Conservation (phyloP, 2,888 invertebrate genomes). For the Hipparchia sbordonii region DNA sequence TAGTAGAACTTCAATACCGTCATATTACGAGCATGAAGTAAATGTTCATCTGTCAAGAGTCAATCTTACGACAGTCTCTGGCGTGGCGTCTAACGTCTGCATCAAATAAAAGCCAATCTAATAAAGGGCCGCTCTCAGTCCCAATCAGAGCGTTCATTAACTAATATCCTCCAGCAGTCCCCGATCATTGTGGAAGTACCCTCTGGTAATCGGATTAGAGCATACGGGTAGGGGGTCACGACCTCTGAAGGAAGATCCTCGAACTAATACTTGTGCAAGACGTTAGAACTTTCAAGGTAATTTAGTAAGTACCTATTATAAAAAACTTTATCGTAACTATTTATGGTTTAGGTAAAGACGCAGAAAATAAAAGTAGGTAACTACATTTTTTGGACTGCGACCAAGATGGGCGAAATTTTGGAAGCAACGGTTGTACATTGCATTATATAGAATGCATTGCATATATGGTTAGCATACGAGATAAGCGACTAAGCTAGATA, state of each 20-base stretch:
- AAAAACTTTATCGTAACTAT: too few relatives aligned
- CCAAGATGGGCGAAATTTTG: too few relatives aligned
- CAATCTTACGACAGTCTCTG: neutral
- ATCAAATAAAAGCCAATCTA: conserved; percentile 24
- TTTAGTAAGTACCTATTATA: neutral
- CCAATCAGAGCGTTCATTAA: conserved; percentile 42
- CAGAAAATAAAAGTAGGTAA: too few relatives aligned
- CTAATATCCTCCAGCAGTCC: conserved; percentile 38
- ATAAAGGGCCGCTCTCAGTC: conserved; percentile 31
- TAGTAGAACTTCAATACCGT: too few relatives aligned
- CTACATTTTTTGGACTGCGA: too few relatives aligned
- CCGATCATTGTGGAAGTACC: conserved; percentile 37
- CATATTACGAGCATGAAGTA: neutral
- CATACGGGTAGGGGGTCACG: conserved; percentile 56
- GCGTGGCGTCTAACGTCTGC: conserved; percentile 17
- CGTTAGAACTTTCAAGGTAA: neutral
- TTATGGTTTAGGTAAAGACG: too few relatives aligned
- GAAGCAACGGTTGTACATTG: too few relatives aligned
- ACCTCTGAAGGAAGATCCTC: conserved; percentile 41
- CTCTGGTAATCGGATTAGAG: conserved; percentile 55
- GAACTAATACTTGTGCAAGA: conserved; percentile 8
- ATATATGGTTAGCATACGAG: too few relatives aligned
- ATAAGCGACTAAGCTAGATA: too few relatives aligned
- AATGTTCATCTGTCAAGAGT: neutral
- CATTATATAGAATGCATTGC: too few relatives aligned